These are phyloP conservation scores for Lasiurus borealis DNA, from an alignment of 2,113 vertebrate species.

Conservation along the genomic window DNA sequence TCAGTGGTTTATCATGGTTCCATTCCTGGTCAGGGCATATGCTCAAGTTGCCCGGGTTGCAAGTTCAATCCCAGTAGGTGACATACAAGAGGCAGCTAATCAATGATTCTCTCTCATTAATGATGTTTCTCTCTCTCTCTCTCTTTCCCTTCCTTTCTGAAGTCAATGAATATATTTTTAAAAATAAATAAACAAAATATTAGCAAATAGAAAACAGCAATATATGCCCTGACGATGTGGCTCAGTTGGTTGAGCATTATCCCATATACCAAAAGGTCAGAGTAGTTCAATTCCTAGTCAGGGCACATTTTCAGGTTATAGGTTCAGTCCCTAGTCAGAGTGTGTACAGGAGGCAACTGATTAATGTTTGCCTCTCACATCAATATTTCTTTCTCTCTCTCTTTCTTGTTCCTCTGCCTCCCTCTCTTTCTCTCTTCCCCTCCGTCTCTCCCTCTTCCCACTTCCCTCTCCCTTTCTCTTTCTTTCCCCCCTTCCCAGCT, in stretches of 20 bases:
- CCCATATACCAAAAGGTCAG: neutral
- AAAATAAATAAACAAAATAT: neutral
- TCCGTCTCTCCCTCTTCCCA: neutral
- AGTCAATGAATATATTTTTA: no score
- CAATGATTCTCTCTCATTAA: no score
- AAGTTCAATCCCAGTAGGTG: no score
- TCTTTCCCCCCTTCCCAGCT: no score
- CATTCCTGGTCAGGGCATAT: neutral
- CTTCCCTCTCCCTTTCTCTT: no score
- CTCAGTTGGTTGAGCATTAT: no score
- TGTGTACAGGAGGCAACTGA: neutral
- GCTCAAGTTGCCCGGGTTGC: neutral
- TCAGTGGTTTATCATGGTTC: neutral
- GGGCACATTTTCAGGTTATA: neutral
- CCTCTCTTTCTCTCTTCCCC: no score
- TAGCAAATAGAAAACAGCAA: conserved; percentile 1
- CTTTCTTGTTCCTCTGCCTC: no score
- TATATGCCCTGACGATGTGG: neutral
- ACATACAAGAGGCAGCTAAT: no score
- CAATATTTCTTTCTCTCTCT: neutral
- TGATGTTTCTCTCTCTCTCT: no score
- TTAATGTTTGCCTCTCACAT: neutral
- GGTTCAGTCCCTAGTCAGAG: neutral
- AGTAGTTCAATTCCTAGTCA: neutral
- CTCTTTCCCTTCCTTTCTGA: no score